Conservation (phyloP, 2,888 invertebrate species). For the Drosophila picticornis region DNA sequence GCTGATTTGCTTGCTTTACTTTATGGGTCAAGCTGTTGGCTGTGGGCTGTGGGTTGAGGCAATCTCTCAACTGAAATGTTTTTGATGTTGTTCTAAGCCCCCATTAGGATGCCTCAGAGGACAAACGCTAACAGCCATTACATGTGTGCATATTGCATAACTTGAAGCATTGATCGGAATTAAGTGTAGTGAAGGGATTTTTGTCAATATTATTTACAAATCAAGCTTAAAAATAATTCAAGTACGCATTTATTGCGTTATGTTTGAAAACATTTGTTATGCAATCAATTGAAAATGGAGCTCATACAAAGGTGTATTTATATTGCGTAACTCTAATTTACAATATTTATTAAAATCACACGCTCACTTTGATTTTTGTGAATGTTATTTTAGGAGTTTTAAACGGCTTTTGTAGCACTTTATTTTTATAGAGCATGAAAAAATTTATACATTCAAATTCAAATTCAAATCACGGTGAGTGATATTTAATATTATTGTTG, state of each 20-base stretch:
- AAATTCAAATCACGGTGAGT: background rate
- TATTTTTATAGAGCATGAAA: background rate
- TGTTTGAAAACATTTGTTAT: background rate
- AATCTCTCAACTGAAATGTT: constrained; percentile 30
- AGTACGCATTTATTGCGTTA: constrained; percentile 11
- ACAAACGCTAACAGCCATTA: constrained; percentile 45
- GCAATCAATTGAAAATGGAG: background rate
- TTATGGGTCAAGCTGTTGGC: constrained; percentile 71
- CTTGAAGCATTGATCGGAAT: background rate
- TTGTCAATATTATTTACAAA: constrained; percentile 6
- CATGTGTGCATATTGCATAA: constrained; percentile 37
- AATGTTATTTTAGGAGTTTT: background rate
- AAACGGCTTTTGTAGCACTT: too few relatives aligned
- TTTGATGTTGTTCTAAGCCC: constrained; percentile 36
- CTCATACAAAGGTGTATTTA: background rate
- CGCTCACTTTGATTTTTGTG: background rate
- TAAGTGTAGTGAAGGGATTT: background rate
- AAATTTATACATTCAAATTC: background rate
- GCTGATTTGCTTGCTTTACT: constrained; percentile 65
- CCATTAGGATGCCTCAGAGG: constrained; percentile 26
- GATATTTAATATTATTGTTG: background rate
- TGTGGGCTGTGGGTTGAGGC: constrained; percentile 9
- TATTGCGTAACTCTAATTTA: background rate
- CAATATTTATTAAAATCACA: background rate
- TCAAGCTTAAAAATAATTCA: constrained; percentile 10